Base-by-base conservation (phyloP, 2,888 invertebrate genomes). In the Diogma glabrata region DNA sequence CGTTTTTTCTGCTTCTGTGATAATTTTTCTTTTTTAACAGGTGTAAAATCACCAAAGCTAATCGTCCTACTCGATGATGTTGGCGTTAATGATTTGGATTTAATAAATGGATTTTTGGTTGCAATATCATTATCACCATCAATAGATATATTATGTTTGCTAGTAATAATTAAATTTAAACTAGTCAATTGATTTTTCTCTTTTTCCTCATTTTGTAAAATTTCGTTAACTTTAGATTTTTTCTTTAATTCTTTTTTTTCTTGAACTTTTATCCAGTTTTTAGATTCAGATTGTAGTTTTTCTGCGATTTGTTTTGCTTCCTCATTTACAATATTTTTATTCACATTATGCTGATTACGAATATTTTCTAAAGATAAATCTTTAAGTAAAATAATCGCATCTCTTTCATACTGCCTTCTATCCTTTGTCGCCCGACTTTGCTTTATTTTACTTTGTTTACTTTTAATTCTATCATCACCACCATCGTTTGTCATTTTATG, bases 1-100 rank as follows among this genome's bases (percentile, higher is more conserved):
- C 73, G 69, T 57, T 77, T 78, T 28, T 76, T 66, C 59, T 77
- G 74, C 57, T 77, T 78, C 59, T 79, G 79, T 2, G 78, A 78
- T 3, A 77, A 57, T 60, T 73, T 76, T 16, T 65, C 64, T 1
- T 55, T 36, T 45, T 56, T 58, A 3, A 54, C 22, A 23, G 66
- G 61, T n/a, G 63, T 61, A 38, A 67, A 57, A 26, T 64, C 60
- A 24, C 61, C 62, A 3, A 69, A 55, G 56, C 64, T 66, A 3
- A 69, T 56, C 26, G 60, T 62, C 19, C 49, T 38, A 9, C n/a
- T 51, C 3, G 38, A 24, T 8, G 46, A 24, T 9, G 46, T 46
- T 51, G 14, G 28, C 48, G 50, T 36, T 30, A 17, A 50, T n/a
- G n/a, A n/a, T n/a, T n/a, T n/a, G n/a, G 46, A 52, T 23, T 30